These are phyloP conservation scores for Pluvialis apricaria DNA, from an alignment of 2,113 vertebrate species.

Conservation along the genomic window DNA sequence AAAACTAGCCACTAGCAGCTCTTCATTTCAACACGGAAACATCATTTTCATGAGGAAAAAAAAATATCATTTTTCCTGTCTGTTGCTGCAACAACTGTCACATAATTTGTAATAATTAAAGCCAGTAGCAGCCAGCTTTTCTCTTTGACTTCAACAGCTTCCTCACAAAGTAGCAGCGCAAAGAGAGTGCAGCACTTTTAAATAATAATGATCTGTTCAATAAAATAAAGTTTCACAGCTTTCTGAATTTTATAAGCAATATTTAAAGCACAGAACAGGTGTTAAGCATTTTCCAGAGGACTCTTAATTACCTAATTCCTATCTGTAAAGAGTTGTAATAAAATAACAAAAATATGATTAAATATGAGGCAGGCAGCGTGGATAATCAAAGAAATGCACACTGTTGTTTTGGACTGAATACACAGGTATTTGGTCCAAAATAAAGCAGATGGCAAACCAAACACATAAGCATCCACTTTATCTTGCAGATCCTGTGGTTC, in stretches of 20 bases:
- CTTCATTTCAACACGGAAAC: neutral
- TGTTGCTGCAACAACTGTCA: neutral
- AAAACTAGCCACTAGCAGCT: conserved; percentile 33
- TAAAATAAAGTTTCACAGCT: conserved; percentile 21
- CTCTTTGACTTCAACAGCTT: conserved; percentile 20
- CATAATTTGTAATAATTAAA: conserved; percentile 54
- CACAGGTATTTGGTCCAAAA: conserved; percentile 27
- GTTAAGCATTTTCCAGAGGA: conserved; percentile 25
- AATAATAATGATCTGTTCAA: conserved; percentile 11
- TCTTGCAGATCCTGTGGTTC: conserved; percentile 48
- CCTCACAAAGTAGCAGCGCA: neutral
- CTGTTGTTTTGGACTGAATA: conserved; percentile 13
- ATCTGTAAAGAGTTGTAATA: conserved; percentile 33
- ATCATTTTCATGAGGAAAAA: neutral
- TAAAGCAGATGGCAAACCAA: conserved; percentile 60
- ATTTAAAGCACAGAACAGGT: conserved; percentile 13
- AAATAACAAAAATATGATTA: conserved; percentile 62
- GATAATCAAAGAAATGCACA: conserved; percentile 33
- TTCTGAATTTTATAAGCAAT: neutral
- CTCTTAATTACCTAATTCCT: conserved; percentile 45
- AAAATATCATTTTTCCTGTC: neutral
- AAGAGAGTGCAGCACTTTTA: neutral
- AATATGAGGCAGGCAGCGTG: conserved; percentile 29
- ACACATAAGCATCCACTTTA: conserved; percentile 44
- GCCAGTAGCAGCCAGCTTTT: neutral